Conservation (phyloP, 2,888 invertebrate species). For the Diaperis boleti region DNA sequence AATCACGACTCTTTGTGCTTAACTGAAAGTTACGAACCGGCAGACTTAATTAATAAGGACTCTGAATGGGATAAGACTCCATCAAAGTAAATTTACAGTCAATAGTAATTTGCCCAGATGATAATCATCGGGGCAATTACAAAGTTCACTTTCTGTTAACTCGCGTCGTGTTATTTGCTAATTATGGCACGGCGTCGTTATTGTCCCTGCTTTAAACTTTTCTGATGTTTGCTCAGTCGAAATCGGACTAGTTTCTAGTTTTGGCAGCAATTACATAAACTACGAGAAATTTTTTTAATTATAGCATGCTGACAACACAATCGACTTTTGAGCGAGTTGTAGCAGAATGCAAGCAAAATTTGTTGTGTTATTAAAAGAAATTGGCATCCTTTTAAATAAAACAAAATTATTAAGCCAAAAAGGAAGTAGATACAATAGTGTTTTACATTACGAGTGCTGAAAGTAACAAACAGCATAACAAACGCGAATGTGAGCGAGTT, state of each 20-base stretch:
- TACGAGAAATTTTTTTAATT: neutral
- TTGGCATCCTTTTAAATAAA: no score
- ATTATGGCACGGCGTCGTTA: slow-evolving; percentile 22
- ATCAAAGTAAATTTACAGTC: slow-evolving; percentile 38
- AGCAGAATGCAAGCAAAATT: no score
- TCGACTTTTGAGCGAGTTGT: no score
- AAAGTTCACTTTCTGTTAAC: slow-evolving; percentile 38
- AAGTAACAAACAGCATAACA: no score
- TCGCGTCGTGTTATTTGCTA: slow-evolving; percentile 31
- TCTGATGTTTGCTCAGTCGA: slow-evolving; percentile 15
- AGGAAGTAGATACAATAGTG: no score
- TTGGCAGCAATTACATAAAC: neutral
- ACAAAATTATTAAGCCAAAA: no score
- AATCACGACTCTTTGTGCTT: slow-evolving; percentile 35
- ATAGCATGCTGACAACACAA: no score
- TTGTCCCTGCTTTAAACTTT: slow-evolving; percentile 20
- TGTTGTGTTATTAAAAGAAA: no score
- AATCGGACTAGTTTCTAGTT: slow-evolving; percentile 17
- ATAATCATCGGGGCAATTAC: slow-evolving; percentile 34
- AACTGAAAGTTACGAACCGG: slow-evolving; percentile 29
- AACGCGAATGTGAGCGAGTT: no score
- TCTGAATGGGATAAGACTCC: slow-evolving; percentile 34
- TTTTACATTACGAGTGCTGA: no score
- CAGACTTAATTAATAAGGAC: slow-evolving; percentile 39
- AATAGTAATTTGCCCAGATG: slow-evolving; percentile 36